Evolutionary conservation across 1,140 invertebrate species (phyloP), one percentile per base, ranked within the genome.

Genomic region (Macrostomum lignano): DNA sequence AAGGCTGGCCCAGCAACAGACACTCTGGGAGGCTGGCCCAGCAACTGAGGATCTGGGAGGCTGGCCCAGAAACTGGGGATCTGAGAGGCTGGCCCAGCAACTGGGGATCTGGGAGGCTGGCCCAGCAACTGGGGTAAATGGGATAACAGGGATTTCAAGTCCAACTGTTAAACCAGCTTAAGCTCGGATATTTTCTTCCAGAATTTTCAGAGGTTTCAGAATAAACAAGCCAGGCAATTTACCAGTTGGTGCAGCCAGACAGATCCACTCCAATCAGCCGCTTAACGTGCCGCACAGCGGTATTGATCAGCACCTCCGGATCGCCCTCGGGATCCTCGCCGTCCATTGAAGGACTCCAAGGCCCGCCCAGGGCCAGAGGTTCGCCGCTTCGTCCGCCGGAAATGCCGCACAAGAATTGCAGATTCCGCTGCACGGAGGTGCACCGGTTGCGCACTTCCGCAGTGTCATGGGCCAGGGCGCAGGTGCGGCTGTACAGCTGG

Each of bases 291-390:
- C 84, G 64, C 40, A 88, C 77, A 2, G 84, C 82, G 13, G 82
- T 91, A 48, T 71, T 74, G 36, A 91, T 81, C 20, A 91, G 62
- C 20, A 86, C 79, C 28, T 68, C 66, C 3, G 79, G 78, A 58
- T 88, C 74, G 28, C 66, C 69, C 17, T 72, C 69, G 1, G 84
- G 82, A 60, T 84, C 71, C 36, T 67, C 59, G 7, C 84, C 84
- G 60, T 93, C 84, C 31, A 81, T 48, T 2, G 76, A 79, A 13
- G 79, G 74, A 51, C 75, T 81, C 81, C 81, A 91, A 1, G 78
- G 71, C 2, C 84, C 84, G 35, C 84, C 84, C 44, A 93, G 81
- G 10, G 78, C 77, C 71, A 86, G 79, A 13, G 74, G 74, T 60
- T 91, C 81, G 47, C 73, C 74, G 62, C 86, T 84, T n/a, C n/a